These are phyloP conservation scores for Varanus komodoensis DNA, from an alignment of 2,113 vertebrate species.

Conservation along the genomic window DNA sequence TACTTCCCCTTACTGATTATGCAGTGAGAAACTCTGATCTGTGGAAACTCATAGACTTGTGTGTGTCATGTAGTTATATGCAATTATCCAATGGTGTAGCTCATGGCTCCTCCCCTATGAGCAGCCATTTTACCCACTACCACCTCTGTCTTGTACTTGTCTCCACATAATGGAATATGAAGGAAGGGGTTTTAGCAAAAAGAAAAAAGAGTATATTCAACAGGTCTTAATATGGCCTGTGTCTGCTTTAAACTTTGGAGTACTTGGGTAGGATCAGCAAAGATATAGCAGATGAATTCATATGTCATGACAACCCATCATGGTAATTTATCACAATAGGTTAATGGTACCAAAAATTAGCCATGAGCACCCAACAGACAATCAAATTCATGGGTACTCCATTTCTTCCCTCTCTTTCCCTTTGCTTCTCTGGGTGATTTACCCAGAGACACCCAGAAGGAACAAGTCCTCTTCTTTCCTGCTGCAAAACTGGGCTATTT, in stretches of 20 bases:
- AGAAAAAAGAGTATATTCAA: not conserved
- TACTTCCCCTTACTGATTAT: not conserved
- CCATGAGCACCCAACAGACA: too few relatives aligned
- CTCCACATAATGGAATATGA: not conserved
- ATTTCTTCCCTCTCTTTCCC: too few relatives aligned
- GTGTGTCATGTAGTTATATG: not conserved
- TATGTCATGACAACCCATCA: too few relatives aligned
- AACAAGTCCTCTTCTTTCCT: too few relatives aligned
- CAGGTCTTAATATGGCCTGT: not conserved
- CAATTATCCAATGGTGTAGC: not conserved
- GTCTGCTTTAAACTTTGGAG: not conserved
- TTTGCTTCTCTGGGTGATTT: too few relatives aligned
- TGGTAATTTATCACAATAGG: too few relatives aligned
- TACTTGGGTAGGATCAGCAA: not conserved
- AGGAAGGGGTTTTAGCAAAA: not conserved
- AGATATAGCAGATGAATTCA: not conserved
- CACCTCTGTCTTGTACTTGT: not conserved
- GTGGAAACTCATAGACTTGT: not conserved
- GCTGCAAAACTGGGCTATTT: too few relatives aligned
- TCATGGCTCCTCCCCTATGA: not conserved
- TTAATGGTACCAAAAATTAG: too few relatives aligned
- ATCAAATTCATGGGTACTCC: too few relatives aligned
- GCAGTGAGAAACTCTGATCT: not conserved
- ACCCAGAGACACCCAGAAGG: too few relatives aligned
- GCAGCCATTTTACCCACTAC: not conserved